A percentile compares a stretch with the other conserved stretches of the same genome.
Conservation (phyloP, 2,888 invertebrate species). For the Endotricha flammealis region DNA sequence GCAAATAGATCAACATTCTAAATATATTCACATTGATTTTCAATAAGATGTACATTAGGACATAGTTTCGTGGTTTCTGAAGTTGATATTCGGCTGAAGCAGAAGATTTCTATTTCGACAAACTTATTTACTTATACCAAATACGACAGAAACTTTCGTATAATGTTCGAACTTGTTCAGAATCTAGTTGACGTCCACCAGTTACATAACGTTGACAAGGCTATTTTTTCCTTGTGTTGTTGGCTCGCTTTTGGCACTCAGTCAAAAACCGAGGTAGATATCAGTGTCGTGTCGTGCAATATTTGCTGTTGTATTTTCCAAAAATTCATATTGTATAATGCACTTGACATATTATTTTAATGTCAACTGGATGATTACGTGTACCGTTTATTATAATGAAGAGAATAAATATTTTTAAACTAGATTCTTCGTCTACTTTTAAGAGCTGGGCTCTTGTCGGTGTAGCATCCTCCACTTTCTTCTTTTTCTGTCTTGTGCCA, state of each 20-base stretch:
- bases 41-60: not conserved
- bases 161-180: slow-evolving; percentile 12
- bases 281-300: slow-evolving; percentile 33
- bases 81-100: not conserved
- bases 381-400: too few species aligned
- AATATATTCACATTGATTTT: not conserved
- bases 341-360: too few species aligned
- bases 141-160: not conserved
- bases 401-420: too few species aligned
- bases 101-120: not conserved
- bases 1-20: not conserved
- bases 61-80: not conserved
- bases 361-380: too few species aligned
- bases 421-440: too few species aligned
- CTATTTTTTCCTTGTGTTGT: slow-evolving; percentile 69
- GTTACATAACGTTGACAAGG: slow-evolving; percentile 57
- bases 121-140: too few species aligned
- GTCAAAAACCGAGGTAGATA: slow-evolving; percentile 52
- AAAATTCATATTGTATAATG: not conserved
- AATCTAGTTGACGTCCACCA: slow-evolving; percentile 33
- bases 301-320: slow-evolving; percentile 16
- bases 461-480: too few species aligned
- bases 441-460: too few species aligned
- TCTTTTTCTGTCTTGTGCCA: too few species aligned
- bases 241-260: slow-evolving; percentile 57